Evolutionary conservation across 2,888 invertebrate genomes (phyloP).

Genomic region (Synanthedon vespiformis): DNA sequence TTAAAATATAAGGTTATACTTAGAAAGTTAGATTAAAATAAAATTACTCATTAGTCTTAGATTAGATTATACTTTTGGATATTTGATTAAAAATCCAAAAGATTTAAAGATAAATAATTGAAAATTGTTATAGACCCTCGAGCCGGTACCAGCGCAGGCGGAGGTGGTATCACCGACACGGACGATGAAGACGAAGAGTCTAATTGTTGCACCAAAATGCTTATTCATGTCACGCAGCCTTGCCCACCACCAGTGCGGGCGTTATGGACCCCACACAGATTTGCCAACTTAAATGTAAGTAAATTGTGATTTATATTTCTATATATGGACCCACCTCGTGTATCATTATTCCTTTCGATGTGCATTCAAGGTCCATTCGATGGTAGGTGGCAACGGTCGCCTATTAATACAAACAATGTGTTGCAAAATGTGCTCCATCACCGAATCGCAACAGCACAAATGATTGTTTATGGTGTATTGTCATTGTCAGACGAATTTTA

Average conservation of each 20-base stretch:
- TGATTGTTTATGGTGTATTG: no score
- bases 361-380: no score
- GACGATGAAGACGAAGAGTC: conserved; percentile 18
- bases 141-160: conserved; percentile 18
- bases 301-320: not conserved
- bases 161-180: conserved; percentile 12
- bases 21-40: not conserved
- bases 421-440: no score
- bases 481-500: no score
- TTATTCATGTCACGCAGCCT: conserved; percentile 29
- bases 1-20: not conserved
- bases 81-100: no score
- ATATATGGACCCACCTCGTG: no score
- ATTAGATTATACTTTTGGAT: not conserved
- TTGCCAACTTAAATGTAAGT: conserved; percentile 83
- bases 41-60: not conserved
- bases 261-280: conserved; percentile 81
- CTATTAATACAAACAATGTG: no score
- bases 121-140: conserved; percentile 14
- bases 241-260: conserved; percentile 64
- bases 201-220: conserved; percentile 46
- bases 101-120: not conserved
- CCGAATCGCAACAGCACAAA: no score
- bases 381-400: no score
- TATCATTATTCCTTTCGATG: no score